A percentile compares a stretch with the other conserved stretches of the same genome.
Evolutionary conservation across 1,140 invertebrate species (phyloP).

Genomic region (Drosophila pandora): DNA sequence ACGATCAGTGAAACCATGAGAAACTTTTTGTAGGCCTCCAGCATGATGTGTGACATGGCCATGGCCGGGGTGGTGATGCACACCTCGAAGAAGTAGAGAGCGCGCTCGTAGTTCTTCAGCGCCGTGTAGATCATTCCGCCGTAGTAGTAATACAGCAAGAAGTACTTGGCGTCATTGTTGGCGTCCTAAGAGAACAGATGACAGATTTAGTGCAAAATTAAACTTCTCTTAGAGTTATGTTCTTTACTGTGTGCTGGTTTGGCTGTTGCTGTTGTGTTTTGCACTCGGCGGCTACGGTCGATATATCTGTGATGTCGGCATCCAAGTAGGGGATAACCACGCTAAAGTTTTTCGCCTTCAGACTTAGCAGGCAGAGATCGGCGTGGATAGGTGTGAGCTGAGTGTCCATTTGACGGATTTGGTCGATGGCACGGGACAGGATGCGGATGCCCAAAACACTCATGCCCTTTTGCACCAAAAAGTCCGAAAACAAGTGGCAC

Average conservation of each 20-base stretch:
- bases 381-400: constrained; percentile 97
- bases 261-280: constrained; percentile 73
- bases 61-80: constrained; percentile 96
- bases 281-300: constrained; percentile 83
- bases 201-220: not conserved
- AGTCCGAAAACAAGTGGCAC: constrained; percentile 92
- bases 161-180: constrained; percentile 94
- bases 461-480: constrained; percentile 89
- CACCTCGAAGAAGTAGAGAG: constrained; percentile 97
- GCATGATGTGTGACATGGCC: constrained; percentile 97
- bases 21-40: constrained; percentile 98
- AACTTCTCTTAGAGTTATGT: not conserved
- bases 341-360: constrained; percentile 96
- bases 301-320: constrained; percentile 95
- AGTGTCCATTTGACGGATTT: constrained; percentile 93
- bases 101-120: constrained; percentile 95
- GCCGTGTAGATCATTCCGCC: constrained; percentile 98
- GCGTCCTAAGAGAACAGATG: constrained; percentile 85
- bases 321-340: constrained; percentile 95
- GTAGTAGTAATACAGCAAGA: constrained; percentile 98
- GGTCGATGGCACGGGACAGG: constrained; percentile 92
- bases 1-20: constrained; percentile 95
- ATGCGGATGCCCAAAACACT: constrained; percentile 94
- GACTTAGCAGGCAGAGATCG: constrained; percentile 96
- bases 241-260: constrained; percentile 55